phyloP scores from a whole-genome alignment of 2,113 vertebrate species.

The Serilophus lunatus region DNA sequence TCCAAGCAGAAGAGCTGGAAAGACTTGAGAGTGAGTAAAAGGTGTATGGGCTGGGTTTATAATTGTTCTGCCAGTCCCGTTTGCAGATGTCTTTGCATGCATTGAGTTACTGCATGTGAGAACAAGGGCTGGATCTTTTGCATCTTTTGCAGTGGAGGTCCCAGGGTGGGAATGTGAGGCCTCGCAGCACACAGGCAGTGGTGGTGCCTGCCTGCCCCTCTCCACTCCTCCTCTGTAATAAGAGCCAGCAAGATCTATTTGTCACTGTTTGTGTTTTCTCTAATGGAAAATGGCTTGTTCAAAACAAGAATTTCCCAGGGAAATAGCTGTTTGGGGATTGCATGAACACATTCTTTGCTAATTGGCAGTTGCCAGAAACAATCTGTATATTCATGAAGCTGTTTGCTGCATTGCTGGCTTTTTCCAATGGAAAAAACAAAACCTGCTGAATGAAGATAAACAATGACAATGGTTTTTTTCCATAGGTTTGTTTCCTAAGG shows the following conservation, averaged over 20 bases:
- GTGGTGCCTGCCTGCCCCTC: not conserved
- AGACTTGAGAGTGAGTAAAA: not conserved
- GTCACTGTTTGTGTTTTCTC: not conserved
- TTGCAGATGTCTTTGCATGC: not conserved
- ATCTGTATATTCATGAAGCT: slow-evolving; percentile 48
- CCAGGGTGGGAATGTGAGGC: not conserved
- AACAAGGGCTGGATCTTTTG: not conserved
- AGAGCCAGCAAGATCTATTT: not conserved
- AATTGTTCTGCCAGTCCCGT: not conserved
- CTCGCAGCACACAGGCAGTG: not conserved
- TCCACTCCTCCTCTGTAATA: not conserved
- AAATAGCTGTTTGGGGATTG: not conserved
- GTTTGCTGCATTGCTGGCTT: slow-evolving; percentile 46
- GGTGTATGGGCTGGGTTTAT: not conserved
- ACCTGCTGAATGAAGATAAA: slow-evolving; percentile 40
- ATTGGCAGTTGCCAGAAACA: slow-evolving; percentile 28
- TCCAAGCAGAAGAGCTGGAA: not conserved
- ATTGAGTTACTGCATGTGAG: not conserved
- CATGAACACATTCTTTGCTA: not conserved
- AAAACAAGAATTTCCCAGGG: slow-evolving; percentile 18
- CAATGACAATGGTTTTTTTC: not conserved
- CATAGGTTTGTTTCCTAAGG: not conserved
- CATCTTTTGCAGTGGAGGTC: fast-evolving
- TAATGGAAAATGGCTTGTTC: not conserved
- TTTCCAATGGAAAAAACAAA: not conserved